Base-by-base conservation (phyloP, 2,888 invertebrate genomes). In the Pasiphila rectangulata region DNA sequence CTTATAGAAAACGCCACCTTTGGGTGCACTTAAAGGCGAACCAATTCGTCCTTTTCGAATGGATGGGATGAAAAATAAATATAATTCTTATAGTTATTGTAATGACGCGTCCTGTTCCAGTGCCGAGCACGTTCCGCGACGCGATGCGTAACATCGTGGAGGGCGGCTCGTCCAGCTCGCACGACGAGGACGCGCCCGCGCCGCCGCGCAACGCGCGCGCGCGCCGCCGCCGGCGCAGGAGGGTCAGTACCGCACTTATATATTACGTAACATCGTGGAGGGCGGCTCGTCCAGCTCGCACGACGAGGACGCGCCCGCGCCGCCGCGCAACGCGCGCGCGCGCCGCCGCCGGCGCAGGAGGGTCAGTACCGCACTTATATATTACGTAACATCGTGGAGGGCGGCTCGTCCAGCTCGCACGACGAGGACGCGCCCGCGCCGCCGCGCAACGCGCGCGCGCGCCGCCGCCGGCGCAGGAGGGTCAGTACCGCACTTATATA, bases 91-190 rank as follows among this genome's bases (percentile, higher is more conserved):
- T 30, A 29, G 21, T 34, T 13, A 15, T 34, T 5, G n/a, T 29
- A 3, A n/a, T 29, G n/a, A n/a, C n/a, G n/a, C n/a, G n/a, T n/a
- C n/a, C n/a, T 37, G 41, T 45, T 52, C 1, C 66, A 72, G 74
- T 75, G 58, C 78, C 79, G 16, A 67, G 73, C 17, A 75, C 67
- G 39, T 54, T 85, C 41, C 83, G 86, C 16, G 77, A 87, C 64
- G 88, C 86, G 9, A 83, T 88, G 57, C 73, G 84, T 72, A 83
- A 77, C 0, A 69, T 87, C 9, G 83, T 74, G 16, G 79, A 73
- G 9, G 74, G 53, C 46, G 73, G 67, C 57, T 75, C 79, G 0
- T 79, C 73, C 30, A 72, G 72, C 10, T 69, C 72, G 19, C 69
- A 55, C 23, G 72, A 70, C 16, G 71, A 65, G 17, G 49, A 56